Evolutionary conservation across 2,888 invertebrate genomes (phyloP), one percentile per base, ranked within the genome.

Genomic region (Bhutanitis thaidina): DNA sequence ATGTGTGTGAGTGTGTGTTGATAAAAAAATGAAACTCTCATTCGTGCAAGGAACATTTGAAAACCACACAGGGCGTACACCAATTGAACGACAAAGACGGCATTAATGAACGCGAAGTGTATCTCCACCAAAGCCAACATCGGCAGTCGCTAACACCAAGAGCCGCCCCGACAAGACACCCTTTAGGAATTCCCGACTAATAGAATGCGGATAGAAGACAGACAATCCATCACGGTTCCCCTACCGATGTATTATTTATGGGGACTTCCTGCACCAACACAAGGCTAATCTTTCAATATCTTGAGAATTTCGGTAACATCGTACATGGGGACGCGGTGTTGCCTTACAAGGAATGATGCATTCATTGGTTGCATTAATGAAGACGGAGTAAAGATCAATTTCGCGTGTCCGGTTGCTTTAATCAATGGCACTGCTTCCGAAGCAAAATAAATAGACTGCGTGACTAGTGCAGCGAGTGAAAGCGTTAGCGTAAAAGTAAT

Each of bases 231-330:
- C 88, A 89, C 81, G 60, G 62, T 60, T 57, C 79, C 86, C 85
- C 79, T 77, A 73, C 74, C 85, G 71, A 87, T 88, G 87, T 87
- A 87, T 88, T 88, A 88, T 88, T 88, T 88, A 88, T 87, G 74
- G 87, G 81, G 80, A 81, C 85, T 83, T 79, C 73, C 76, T 74
- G 73, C 62, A 72, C 68, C 74, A 69, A 80, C 82, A 82, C 78
- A 76, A 76, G 78, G 86, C 85, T 89, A 88, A 89, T 88, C 88
- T 87, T 88, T 87, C 88, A 87, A 88, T 89, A 88, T 89, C 88
- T 86, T 80, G 77, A 86, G 80, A 84, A 84, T 83, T 86, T 81
- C 69, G 78, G 84, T 66, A 73, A 82, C 79, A 74, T 69, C 64
- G 67, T 55, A 62, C 7, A 69, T 66, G 65, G 79, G 79, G 80